Percentiles rank a stretch among this genome's conserved stretches.
Evolutionary conservation across 2,888 invertebrate genomes (phyloP).

Genomic region (Cistogaster globosa): DNA sequence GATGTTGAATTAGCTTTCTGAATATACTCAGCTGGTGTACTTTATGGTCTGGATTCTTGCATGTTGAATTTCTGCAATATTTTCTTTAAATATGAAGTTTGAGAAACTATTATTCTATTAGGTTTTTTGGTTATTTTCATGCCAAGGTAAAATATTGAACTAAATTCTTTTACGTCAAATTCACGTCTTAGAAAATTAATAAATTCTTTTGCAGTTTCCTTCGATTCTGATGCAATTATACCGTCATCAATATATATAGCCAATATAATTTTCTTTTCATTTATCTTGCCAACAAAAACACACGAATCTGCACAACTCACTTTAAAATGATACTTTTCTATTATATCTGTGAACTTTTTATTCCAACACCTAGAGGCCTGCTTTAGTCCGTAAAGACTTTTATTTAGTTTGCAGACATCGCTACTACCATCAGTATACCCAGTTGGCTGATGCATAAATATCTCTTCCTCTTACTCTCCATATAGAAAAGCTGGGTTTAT

Average conservation of each 20-base stretch:
- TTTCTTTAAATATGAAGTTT: conserved; percentile 1
- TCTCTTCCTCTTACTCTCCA: conserved; percentile 58
- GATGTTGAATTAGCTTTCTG: not conserved
- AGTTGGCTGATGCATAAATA: conserved; percentile 64
- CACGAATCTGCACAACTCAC: conserved; percentile 74
- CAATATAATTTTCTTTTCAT: conserved; percentile 57
- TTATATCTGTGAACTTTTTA: conserved; percentile 70
- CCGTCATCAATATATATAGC: conserved; percentile 76
- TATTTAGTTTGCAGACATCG: conserved; percentile 69
- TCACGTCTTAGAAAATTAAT: conserved; percentile 25
- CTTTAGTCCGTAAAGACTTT: conserved; percentile 73
- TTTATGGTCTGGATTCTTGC: not conserved
- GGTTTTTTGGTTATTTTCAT: not conserved
- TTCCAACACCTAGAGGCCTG: conserved; percentile 74
- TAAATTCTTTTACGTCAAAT: conserved; percentile 65
- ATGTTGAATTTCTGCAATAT: not conserved
- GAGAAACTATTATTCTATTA: not conserved
- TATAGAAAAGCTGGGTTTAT: conserved; percentile 63
- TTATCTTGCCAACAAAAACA: conserved; percentile 70
- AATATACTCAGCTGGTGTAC: not conserved
- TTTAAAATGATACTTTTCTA: conserved; percentile 71
- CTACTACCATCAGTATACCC: conserved; percentile 68
- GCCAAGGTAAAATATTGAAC: conserved; percentile 30
- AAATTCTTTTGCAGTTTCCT: conserved; percentile 43
- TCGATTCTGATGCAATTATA: conserved; percentile 63